These are phyloP conservation scores for Corticium candelabrum DNA, from an alignment of 37 sponge, comb jelly and placozoan species.

Conservation along the genomic window DNA sequence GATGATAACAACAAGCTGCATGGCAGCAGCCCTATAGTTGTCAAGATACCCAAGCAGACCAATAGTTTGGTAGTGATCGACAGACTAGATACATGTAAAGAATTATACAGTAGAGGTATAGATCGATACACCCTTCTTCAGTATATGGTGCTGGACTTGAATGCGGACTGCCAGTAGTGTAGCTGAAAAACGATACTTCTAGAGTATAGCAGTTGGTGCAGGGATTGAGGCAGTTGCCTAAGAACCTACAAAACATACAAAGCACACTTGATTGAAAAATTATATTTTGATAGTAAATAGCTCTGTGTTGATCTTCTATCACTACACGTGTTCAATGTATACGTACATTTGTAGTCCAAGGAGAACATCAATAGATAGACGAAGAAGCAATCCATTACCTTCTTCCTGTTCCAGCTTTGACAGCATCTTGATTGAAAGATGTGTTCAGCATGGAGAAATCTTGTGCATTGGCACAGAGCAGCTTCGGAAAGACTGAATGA, in stretches of 20 bases:
- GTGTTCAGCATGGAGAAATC: constrained; percentile 95
- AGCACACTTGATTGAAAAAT: neutral
- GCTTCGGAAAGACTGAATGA: constrained; percentile 79
- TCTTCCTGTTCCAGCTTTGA: constrained; percentile 92
- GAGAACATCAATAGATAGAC: too few relatives aligned
- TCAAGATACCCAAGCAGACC: too few relatives aligned
- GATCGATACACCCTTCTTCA: constrained; percentile 59
- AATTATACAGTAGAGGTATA: neutral
- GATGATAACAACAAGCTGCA: too few relatives aligned
- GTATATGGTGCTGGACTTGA: constrained; percentile 43
- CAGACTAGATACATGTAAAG: too few relatives aligned
- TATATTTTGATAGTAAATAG: neutral
- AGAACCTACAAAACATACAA: constrained; percentile 37
- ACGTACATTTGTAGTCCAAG: too few relatives aligned
- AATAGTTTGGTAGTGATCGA: too few relatives aligned
- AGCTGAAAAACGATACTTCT: constrained; percentile 94
- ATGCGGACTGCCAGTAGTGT: constrained; percentile 21
- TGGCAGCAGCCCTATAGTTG: too few relatives aligned
- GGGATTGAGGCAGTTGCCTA: constrained; percentile 58
- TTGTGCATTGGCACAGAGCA: constrained; percentile 62
- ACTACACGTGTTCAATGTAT: too few relatives aligned
- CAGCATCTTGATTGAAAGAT: constrained; percentile 82
- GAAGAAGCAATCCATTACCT: too few relatives aligned
- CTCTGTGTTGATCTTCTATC: too few relatives aligned
- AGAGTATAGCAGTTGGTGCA: constrained; percentile 88